Base-by-base conservation (phyloP, 2,797 vertebrate genomes). In the Rousettus madagascariensis region DNA sequence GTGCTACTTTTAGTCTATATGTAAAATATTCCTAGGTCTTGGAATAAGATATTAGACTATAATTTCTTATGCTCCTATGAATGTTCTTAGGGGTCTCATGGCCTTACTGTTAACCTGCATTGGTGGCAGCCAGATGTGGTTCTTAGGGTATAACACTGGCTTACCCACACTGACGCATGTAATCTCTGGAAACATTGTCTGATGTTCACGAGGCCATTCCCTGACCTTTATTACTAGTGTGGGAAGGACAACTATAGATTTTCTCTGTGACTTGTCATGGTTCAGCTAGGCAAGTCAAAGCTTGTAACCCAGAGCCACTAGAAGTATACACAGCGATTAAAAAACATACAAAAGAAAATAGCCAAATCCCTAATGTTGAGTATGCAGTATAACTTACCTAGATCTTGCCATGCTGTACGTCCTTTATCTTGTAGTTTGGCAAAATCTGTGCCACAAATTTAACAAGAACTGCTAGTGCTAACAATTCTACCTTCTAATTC, bases 391-490 rank as follows among this genome's bases (percentile, higher is more conserved):
- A 51, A 36, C 69, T 86, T 33, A 74, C 8, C 16, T 94, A 72
- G 15, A 16, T 63, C 24, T 24, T 92, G 65, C 26, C 26, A 49
- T 87, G 51, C 0, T 78, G 41, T 75, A 65, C 83, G 17, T 77
- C 2, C 24, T 96, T 96, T 82, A 36, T 13, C 6, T 10, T 19
- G 9, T 87, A 33, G 4, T 78, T 24, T 87, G 79, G 30, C 38
- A 92, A 78, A 90, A 95, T 90, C 33, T 16, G 0, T 59, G 20
- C 53, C 12, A 71, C n/a, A 30, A 91, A 83, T 43, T 91, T 96
- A 8, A 90, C 61, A 86, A 83, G 26, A 74, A 83, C 15, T 5
- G 33, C 17, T 63, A 46, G 17, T 57, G 9, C 38, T 68, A 87
- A 86, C 38, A 79, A n/a, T 30, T 82, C 59, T 36, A 68, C 4